Evolutionary conservation across 2,797 vertebrate genomes (phyloP).

Genomic region (Gallinago nigripennis): DNA sequence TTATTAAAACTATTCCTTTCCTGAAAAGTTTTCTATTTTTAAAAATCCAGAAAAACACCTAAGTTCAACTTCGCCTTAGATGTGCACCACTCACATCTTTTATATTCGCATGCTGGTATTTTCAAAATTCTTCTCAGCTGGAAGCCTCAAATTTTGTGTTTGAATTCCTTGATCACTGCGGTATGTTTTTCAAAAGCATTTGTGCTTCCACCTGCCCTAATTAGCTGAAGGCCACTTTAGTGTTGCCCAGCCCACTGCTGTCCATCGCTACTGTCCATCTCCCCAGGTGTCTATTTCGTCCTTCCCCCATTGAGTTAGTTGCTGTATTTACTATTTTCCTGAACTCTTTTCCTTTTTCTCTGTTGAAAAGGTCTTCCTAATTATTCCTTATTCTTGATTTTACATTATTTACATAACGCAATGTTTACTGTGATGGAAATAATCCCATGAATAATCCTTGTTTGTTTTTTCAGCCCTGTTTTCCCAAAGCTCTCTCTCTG

Average conservation of each 20-base stretch:
- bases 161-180: neutral
- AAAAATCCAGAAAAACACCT: neutral
- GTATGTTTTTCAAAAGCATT: neutral
- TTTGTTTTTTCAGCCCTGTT: neutral
- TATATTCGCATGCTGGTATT: neutral
- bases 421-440: neutral
- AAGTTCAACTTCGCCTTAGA: neutral
- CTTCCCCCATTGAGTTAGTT: neutral
- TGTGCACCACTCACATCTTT: fast-evolving
- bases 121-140: neutral
- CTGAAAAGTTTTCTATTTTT: neutral
- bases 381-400: neutral
- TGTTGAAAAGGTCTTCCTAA: neutral
- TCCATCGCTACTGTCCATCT: neutral
- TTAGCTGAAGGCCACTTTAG: neutral
- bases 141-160: neutral
- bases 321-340: neutral
- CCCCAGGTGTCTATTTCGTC: neutral
- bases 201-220: neutral
- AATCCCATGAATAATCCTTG: neutral
- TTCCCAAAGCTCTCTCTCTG: neutral
- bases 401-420: neutral
- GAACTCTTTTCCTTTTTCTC: neutral
- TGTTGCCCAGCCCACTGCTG: fast-evolving
- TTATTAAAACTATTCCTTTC: neutral